A percentile compares a stretch with the other conserved stretches of the same genome.
These are phyloP conservation scores for Noctua comes DNA, from an alignment of 2,888 invertebrate genomes.

Conservation along the genomic window DNA sequence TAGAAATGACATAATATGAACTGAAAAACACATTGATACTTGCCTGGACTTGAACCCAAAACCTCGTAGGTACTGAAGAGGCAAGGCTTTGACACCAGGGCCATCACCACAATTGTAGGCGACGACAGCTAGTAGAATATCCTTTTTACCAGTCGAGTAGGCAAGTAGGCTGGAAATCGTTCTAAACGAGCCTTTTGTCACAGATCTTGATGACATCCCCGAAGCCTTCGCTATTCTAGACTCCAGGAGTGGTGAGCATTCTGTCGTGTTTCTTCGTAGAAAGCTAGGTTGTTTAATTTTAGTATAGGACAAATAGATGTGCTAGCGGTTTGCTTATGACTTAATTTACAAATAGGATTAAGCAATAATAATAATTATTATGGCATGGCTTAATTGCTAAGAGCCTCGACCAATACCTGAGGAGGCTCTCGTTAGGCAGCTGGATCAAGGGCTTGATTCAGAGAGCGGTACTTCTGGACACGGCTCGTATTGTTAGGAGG, in stretches of 20 bases:
- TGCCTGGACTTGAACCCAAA: background rate
- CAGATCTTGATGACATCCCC: conserved; percentile 54
- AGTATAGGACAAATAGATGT: background rate
- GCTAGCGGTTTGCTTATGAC: conserved; percentile 8
- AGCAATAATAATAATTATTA: no score
- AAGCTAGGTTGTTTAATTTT: conserved; percentile 2
- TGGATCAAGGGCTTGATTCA: no score
- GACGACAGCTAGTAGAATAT: background rate
- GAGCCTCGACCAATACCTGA: no score
- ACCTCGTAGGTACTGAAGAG: background rate
- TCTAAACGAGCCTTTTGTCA: conserved; percentile 42
- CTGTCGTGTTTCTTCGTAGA: conserved; percentile 21
- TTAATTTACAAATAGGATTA: background rate
- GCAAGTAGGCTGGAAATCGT: background rate
- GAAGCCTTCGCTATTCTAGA: conserved; percentile 39
- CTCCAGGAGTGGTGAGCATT: conserved; percentile 50
- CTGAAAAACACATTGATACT: background rate
- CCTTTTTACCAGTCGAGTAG: background rate
- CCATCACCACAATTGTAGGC: background rate
- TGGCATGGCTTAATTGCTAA: no score
- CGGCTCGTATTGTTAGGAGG: no score
- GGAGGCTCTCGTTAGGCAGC: no score
- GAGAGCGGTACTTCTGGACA: no score
- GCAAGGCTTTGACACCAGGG: background rate
- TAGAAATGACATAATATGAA: background rate